These are phyloP conservation scores for Pangasius mekongensis DNA, from an alignment of 2,797 vertebrate genomes.

Conservation along the genomic window DNA sequence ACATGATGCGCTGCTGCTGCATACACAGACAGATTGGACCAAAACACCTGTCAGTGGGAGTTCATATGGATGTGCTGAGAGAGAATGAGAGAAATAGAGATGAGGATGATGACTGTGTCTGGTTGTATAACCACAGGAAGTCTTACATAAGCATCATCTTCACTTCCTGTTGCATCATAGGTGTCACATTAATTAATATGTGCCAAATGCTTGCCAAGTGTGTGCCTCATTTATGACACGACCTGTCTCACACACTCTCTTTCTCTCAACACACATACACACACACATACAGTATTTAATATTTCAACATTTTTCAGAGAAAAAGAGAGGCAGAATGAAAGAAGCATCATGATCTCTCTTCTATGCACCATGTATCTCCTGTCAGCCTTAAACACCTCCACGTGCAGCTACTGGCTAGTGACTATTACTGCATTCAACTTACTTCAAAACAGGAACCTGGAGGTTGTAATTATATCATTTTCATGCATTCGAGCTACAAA, in stretches of 20 bases:
- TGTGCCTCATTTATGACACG: conserved; percentile 2
- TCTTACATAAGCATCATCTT: conserved; percentile 60
- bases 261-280: not conserved
- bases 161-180: conserved; percentile 61
- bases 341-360: not conserved
- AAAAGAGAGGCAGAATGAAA: not conserved
- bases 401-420: not conserved
- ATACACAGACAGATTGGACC: conserved; percentile 27
- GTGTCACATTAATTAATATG: conserved; percentile 54
- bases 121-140: conserved; percentile 60
- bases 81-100: conserved; percentile 33
- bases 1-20: conserved; percentile 24
- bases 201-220: conserved; percentile 31
- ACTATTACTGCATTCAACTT: not conserved
- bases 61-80: conserved; percentile 36
- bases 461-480: not conserved
- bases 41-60: conserved; percentile 39
- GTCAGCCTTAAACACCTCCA: not conserved
- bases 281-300: not conserved
- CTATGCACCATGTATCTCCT: not conserved
- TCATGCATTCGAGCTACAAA: not conserved
- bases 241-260: conserved; percentile 5
- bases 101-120: conserved; percentile 31
- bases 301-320: not conserved
- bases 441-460: not conserved